Evolutionary conservation across 2,113 vertebrate genomes (phyloP).

Genomic region (Lasiurus cinereus): DNA sequence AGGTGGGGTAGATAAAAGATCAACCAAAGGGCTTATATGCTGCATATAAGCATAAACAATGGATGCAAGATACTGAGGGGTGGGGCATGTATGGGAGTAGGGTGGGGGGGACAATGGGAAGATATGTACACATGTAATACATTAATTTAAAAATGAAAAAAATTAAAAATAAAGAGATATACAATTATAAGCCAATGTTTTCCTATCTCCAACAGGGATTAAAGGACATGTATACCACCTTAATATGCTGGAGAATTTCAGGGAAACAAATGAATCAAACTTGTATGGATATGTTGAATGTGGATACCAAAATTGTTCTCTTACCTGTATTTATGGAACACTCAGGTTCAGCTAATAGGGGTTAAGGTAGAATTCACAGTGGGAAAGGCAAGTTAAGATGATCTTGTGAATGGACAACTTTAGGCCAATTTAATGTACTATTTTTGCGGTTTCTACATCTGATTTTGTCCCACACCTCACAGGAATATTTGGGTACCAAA

Average conservation of each 20-base stretch:
- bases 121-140: too few relatives aligned
- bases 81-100: too few relatives aligned
- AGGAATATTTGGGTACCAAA: not conserved
- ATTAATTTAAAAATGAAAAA: too few relatives aligned
- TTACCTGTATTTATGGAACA: not conserved
- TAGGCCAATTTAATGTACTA: not conserved
- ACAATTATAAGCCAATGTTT: not conserved
- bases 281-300: not conserved
- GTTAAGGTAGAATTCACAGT: not conserved
- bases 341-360: not conserved
- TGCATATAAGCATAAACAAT: too few relatives aligned
- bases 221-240: not conserved
- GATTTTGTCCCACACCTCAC: not conserved
- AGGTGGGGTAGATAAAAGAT: too few relatives aligned
- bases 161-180: not conserved
- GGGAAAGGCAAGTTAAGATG: not conserved
- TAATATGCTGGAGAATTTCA: not conserved
- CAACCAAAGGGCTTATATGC: too few relatives aligned
- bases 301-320: not conserved
- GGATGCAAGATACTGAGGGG: too few relatives aligned
- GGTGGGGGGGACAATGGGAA: too few relatives aligned
- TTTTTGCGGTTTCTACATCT: not conserved
- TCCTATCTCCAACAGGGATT: too few relatives aligned
- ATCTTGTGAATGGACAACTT: not conserved
- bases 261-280: not conserved